Evolutionary conservation across 2,113 vertebrate species (phyloP), one percentile per base, ranked within the genome.

Genomic region (Sciurus niger): DNA sequence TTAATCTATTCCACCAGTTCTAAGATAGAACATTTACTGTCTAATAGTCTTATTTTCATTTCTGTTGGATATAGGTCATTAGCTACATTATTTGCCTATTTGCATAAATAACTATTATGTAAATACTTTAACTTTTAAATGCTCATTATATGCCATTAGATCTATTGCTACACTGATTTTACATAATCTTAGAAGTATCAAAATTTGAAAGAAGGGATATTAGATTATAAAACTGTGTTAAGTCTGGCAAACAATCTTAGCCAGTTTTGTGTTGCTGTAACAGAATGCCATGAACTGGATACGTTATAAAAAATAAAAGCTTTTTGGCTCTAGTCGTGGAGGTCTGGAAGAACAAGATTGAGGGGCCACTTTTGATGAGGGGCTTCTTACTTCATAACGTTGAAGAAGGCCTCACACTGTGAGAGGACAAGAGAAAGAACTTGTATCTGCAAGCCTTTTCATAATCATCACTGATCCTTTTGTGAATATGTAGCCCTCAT

Each of bases 41-140:
- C 58, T 89, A 32, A 88, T 17, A 70, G 73, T 55, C 53, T 72
- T 34, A 6, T 93, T 90, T 93, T 55, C 43, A 88, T 82, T 90
- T 90, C 86, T 87, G 51, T 43, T 65, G 30, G 17, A 18, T 93
- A 51, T 51, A 77, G 60, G 76, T 76, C 76, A 32, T 40, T 63
- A 51, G 63, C 43, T 82, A 90, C 70, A 84, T 83, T 93, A 28
- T 86, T 93, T 82, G 70, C 14, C 40, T 86, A 53, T 63, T 90
- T 53, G 18, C 20, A 77, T 85, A 76, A 96, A 86, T 67, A 89
- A 80, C 65, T n/a, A 83, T 88, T 88, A 84, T 30, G 32, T 83
- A 91, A 93, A 70, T 32, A 74, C 32, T 28, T 83, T 90, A 91
- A 91, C 32, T 73, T 93, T 84, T 58, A 77, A 88, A 40, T 67